Base-by-base conservation (phyloP, 2,797 vertebrate species). In the Nyctalus aviator region DNA sequence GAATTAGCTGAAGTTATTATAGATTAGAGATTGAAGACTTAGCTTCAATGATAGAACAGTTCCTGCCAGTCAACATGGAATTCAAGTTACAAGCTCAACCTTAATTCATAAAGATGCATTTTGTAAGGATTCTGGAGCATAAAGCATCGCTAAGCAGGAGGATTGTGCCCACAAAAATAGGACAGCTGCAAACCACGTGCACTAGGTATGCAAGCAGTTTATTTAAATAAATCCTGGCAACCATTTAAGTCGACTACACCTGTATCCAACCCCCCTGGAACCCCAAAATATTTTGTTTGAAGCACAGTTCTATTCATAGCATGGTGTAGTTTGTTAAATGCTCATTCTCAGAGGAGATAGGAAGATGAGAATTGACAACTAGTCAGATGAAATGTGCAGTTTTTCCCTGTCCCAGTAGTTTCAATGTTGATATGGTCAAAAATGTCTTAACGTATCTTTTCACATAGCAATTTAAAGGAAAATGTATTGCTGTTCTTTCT, bases 401-500 rank as follows among this genome's bases (percentile, higher is more conserved):
- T 44, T 20, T 18, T 13, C 2, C 59, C 53, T 21, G 3, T 59
- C 73, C 62, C 66, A n/a, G n/a, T 37, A 15, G 44, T 91, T 78
- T 37, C 75, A 46, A 50, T 44, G 50, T 82, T 21, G 9, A 73
- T n/a, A 23, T 68, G 50, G 18, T 85, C 77, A 71, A 44, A 91
- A 5, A 84, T 93, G n/a, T 88, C 87, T 88, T 96, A 30, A 32
- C 17, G 4, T 91, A 11, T 30, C 75, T 84, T 92, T 92, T 91
- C n/a, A 64, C 59, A 27, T 68, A 66, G n/a, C 93, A 35, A 92
- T 35, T 88, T 86, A 75, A 93, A 94, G 66, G 88, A 48, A 89
- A 96, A 75, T 85, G 92, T 77, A 77, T 84, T 95, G 30, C 59
- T 97, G 94, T 84, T 91, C 69, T 95, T 88, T 96, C 95, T 98